Conservation (phyloP, 2,888 invertebrate genomes). For the Allolobophora icterica region DNA sequence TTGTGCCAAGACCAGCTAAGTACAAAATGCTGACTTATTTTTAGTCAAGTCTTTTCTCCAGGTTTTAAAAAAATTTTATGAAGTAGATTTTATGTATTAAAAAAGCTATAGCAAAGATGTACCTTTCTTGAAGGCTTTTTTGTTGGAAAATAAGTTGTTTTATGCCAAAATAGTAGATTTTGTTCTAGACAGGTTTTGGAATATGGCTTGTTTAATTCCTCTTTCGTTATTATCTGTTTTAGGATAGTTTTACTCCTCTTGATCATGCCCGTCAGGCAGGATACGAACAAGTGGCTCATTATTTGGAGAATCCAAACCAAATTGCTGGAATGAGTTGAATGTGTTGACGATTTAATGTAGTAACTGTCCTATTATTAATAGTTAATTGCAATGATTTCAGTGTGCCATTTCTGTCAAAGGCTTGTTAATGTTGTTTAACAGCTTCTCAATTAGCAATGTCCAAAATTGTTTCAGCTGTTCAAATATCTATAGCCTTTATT, state of each 20-base stretch:
- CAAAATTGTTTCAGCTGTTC: not conserved
- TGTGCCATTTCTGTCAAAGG: not conserved
- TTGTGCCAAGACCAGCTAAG: too few species aligned
- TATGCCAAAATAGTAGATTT: too few species aligned
- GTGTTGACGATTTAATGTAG: not conserved
- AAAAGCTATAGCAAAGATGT: too few species aligned
- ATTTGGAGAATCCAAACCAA: conserved; percentile 33
- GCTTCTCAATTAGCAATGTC: not conserved
- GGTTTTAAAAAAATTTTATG: too few species aligned
- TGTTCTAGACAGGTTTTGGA: not conserved
- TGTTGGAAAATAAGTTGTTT: too few species aligned
- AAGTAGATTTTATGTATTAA: too few species aligned
- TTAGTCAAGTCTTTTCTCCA: too few species aligned
- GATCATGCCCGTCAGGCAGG: conserved; percentile 63
- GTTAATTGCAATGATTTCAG: not conserved
- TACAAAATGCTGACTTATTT: too few species aligned
- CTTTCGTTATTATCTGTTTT: conserved; percentile 31
- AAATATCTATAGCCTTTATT: not conserved
- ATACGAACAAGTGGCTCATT: conserved; percentile 49
- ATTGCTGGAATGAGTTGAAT: not conserved
- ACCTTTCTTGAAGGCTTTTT: too few species aligned
- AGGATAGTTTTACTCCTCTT: conserved; percentile 62
- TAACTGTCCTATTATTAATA: not conserved
- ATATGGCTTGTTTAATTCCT: not conserved
- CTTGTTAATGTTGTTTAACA: conserved; percentile 8